Percentiles rank a stretch among this genome's conserved stretches.
Evolutionary conservation across 92 coral and sea anemone genomes (phyloP).

Genomic region (Porites lobata): DNA sequence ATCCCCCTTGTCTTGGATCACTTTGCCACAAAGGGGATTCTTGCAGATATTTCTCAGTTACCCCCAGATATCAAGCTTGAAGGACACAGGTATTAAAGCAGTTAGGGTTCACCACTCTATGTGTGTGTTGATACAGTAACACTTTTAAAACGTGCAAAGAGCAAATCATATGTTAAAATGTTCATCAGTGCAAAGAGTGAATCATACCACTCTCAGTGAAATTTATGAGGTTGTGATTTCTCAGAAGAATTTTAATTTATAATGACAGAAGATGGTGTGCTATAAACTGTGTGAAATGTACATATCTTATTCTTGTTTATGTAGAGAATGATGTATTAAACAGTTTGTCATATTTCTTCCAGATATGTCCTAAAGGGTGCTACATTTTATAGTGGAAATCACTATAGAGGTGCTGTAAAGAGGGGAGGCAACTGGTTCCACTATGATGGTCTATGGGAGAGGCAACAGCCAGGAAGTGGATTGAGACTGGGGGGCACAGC

Average conservation of each 20-base stretch:
- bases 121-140: conserved; percentile 20
- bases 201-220: conserved; percentile 40
- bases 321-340: too few species aligned
- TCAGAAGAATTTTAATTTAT: conserved; percentile 40
- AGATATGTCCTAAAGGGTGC: too few species aligned
- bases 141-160: conserved; percentile 36
- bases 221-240: conserved; percentile 38
- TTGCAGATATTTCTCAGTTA: conserved; percentile 44
- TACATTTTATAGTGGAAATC: conserved; percentile 15
- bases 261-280: conserved; percentile 20
- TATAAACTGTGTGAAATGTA: conserved; percentile 14
- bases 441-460: conserved; percentile 44
- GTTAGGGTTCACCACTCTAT: not conserved
- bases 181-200: conserved; percentile 44
- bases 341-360: too few species aligned
- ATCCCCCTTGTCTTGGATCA: conserved; percentile 70
- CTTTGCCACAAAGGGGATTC: conserved; percentile 54
- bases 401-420: conserved; percentile 65
- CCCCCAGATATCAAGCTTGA: conserved; percentile 49
- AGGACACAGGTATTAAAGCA: conserved; percentile 59
- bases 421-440: conserved; percentile 58
- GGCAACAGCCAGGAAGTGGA: too few species aligned
- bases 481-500: conserved; percentile 15
- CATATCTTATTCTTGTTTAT: conserved; percentile 12
- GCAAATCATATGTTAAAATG: conserved; percentile 20